phyloP scores from a whole-genome alignment of 2,113 vertebrate genomes.

The Entosphenus tridentatus region DNA sequence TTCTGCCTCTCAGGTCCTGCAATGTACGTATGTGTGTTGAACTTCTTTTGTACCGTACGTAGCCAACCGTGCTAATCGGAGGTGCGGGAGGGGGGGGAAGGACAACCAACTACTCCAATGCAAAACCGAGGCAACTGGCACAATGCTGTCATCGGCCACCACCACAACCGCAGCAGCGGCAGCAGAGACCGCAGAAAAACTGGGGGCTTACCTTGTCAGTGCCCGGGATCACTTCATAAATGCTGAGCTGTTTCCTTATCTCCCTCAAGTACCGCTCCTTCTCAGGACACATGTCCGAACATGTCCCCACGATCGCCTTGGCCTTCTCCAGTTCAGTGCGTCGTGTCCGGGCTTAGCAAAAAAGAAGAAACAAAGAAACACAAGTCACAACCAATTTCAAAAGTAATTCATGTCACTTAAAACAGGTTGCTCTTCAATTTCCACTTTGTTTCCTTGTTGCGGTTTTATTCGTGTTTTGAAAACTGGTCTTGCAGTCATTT shows the following conservation, averaged over 20 bases:
- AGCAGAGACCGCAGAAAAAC: accelerated
- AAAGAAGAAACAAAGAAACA: not conserved
- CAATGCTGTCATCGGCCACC: not conserved
- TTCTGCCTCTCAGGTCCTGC: no score
- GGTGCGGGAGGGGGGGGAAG: not conserved
- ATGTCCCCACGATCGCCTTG: constrained; percentile 68
- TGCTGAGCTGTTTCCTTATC: constrained; percentile 68
- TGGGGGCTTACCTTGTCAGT: constrained; percentile 48
- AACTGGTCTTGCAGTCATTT: not conserved
- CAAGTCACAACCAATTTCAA: not conserved
- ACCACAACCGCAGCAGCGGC: not conserved
- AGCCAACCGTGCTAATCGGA: not conserved
- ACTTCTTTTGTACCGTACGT: no score
- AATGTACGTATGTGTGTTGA: no score
- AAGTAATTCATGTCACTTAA: no score
- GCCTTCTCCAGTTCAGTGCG: constrained; percentile 60
- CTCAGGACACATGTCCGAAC: constrained; percentile 93
- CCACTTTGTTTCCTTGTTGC: no score
- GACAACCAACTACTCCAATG: not conserved
- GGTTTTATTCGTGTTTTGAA: no score
- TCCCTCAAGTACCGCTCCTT: constrained; percentile 97
- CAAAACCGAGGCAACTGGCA: not conserved
- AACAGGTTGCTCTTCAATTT: no score
- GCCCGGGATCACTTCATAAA: constrained; percentile 46
- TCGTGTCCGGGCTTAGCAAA: constrained; percentile 41